Evolutionary conservation across 1,140 invertebrate species (phyloP).

Genomic region (Megalonaias nervosa): DNA sequence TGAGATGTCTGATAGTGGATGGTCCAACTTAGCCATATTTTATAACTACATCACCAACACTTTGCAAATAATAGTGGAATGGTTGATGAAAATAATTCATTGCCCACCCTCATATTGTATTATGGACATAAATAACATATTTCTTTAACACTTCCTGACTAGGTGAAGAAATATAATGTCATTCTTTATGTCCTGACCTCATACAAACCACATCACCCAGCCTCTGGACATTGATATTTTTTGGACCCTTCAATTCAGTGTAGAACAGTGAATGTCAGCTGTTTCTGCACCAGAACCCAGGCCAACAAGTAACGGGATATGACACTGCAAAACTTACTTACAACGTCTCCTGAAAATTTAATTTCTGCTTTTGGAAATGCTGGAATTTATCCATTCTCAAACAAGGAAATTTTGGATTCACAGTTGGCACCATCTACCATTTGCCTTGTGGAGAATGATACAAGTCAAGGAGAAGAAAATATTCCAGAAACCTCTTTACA

Average conservation of each 20-base stretch:
- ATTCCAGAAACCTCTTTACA: no score
- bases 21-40: constrained; percentile 71
- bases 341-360: no score
- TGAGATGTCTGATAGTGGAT: constrained; percentile 68
- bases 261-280: constrained; percentile 29
- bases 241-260: constrained; percentile 42
- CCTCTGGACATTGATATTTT: no score
- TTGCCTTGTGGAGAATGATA: constrained; percentile 34
- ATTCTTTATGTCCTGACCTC: constrained; percentile 48
- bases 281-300: constrained; percentile 23
- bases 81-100: constrained; percentile 42
- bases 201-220: no score
- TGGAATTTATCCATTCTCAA: no score
- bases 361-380: no score
- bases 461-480: constrained; percentile 46
- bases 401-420: no score
- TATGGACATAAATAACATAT: constrained; percentile 68
- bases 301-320: constrained; percentile 18
- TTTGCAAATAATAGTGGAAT: constrained; percentile 61
- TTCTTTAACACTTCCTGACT: constrained; percentile 25
- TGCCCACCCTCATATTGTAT: constrained; percentile 65
- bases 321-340: constrained; percentile 21
- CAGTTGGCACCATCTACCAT: no score
- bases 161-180: constrained; percentile 41
- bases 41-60: constrained; percentile 70